Evolutionary conservation across 1,140 invertebrate species (phyloP), one percentile per base, ranked within the genome.

Genomic region (Pantala flavescens): DNA sequence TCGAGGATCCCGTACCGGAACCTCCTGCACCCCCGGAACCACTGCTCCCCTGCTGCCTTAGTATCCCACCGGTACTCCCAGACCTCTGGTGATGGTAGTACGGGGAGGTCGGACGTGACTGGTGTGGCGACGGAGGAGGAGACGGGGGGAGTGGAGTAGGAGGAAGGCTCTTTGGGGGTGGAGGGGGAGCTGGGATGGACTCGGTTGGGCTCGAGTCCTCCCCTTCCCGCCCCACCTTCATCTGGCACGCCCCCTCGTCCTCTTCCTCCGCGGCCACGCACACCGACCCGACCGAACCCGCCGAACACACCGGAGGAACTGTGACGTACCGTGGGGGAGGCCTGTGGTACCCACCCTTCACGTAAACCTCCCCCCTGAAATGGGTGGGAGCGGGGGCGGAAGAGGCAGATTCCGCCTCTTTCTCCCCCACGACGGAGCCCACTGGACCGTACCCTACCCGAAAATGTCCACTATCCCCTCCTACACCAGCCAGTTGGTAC

Each of bases 101-200:
- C 3, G 23, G 16, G 23, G 23, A 19, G n/a, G 71, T 16, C 23
- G n/a, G 71, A 3, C 83, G 84, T 77, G 84, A 87, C 76, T 83
- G 79, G 19, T 81, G 78, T 0, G 77, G 74, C 0, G 55, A 55
- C 23, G 55, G 23, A 19, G 63, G 23, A 14, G 63, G 24, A n/a
- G 49, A 21, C 28, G 75, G n/a, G 71, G 72, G 28, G 70, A 72
- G n/a, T 71, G 79, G 75, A 73, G 79, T 82, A 0, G 86, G 83
- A 0, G 87, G 84, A 5, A 83, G 84, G 3, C 82, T 85, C 75
- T 87, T 87, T 0, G 87, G 87, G 0, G 90, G 89, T 10, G 90
- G 90, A n/a, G 89, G 89, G 14, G 75, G 76, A 16, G 75, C 75
- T 19, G 77, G 77, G 19, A 78, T 78, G 43, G 84, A 83, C 76